Base-by-base conservation (phyloP, 2,113 vertebrate species). In the Rhea americana region DNA sequence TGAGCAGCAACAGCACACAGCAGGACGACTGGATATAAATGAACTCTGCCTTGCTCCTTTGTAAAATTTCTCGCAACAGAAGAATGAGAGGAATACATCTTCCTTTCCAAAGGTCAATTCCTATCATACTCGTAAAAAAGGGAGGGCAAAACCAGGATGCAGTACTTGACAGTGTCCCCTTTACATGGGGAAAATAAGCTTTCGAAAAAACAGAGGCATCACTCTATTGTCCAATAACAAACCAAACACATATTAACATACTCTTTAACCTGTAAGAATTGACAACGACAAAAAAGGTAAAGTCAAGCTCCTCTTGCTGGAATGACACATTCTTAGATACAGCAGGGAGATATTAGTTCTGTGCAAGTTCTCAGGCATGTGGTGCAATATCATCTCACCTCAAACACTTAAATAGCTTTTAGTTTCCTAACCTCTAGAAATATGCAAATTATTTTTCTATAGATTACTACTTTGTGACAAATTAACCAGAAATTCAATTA, bases 91-190 rank as follows among this genome's bases (percentile, higher is more conserved):
- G 41, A 70, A 74, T 5, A 63, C 13, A 83, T 48, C 59, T 77
- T 32, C 12, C 21, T 82, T 89, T 73, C 63, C 50, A 86, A 47
- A 43, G 51, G 24, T 55, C 1, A 3, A 78, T 7, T 63, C 26
- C 59, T 3, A 7, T 19, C 32, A 25, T 7, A 28, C 3, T 13
- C 47, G 48, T 14, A 35, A 81, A 61, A 75, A 86, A 71, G 14
- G 26, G n/a, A 88, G 11, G 18, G 53, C 32, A 90, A 94, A 95
- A 22, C 28, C 35, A 72, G 67, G 43, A 74, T n/a, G 45, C 26
- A 56, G 62, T 78, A 96, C 90, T 93, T 91, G 91, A 92, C 66
- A 2, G 48, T 75, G 53, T 24, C 81, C 82, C 80, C 90, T 88
- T 93, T 70, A 51, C 48, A 37, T 0, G 2, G 32, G 53, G 53